Evolutionary conservation across 2,797 vertebrate species (phyloP), one percentile per base, ranked within the genome.

Genomic region (Malurus leucopterus): DNA sequence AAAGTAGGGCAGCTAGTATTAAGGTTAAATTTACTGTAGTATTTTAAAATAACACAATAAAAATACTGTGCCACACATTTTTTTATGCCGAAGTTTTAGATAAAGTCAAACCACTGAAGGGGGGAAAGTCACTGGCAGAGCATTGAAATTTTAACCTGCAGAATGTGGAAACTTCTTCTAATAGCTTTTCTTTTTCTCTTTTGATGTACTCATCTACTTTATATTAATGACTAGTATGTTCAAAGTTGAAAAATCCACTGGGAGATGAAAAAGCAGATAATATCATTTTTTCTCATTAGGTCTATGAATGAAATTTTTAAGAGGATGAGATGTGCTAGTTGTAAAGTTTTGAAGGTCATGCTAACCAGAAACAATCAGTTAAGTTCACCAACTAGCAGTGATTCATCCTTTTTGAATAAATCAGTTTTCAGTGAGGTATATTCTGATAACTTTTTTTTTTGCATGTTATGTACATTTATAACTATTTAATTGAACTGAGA

Each of bases 21-120:
- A 86, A 67, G 32, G 53, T 75, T 91, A 82, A 63, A 84, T 86
- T 88, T 86, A 70, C 49, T 70, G 8, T 36, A 71, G 15, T 44
- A 34, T 80, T 89, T 72, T 91, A 91, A 75, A 91, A 94, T 79
- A 91, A 82, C 57, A 89, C 27, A 84, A 61, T 86, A 88, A 94
- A 88, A 93, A 34, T 79, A 61, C 50, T 1, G 1, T 27, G 38
- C 47, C 49, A 32, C 22, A 40, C 2, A 4, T 34, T 76, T 90
- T 90, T 78, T 67, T 21, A 73, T 57, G 61, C 53, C 43, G 21
- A 55, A 86, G 61, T 70, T 91, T 88, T 83, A 65, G 49, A 84
- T 84, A 62, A 86, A 78, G 62, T 63, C 46, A 63, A 84, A 79
- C 59, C 13, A 15, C 34, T 11, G 27, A 82, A 81, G 30, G 18